phyloP scores from a whole-genome alignment of 1,140 invertebrate genomes.

The Globodera rostochiensis region DNA sequence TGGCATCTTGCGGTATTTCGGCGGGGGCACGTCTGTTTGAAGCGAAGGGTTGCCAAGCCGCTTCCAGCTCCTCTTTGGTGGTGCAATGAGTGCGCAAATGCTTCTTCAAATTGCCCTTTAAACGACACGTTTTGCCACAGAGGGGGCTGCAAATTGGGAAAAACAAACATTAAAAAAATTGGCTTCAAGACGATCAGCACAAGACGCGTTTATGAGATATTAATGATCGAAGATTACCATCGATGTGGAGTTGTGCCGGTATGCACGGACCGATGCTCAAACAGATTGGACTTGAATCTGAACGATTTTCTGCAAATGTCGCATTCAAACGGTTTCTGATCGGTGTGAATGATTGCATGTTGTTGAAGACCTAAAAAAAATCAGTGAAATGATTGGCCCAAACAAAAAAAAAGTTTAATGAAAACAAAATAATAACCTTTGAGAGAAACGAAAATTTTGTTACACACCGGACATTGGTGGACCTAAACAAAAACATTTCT shows the following conservation, averaged over 20 bases:
- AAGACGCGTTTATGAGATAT: neutral
- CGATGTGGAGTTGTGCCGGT: slow-evolving; percentile 56
- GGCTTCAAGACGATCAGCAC: too few species aligned
- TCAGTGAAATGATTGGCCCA: neutral
- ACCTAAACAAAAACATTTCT: slow-evolving; percentile 45
- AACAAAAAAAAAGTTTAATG: neutral
- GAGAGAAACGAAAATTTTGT: slow-evolving; percentile 65
- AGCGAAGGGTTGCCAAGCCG: slow-evolving; percentile 63
- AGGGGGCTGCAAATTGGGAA: slow-evolving; percentile 41
- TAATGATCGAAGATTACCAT: slow-evolving; percentile 30
- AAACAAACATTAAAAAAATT: neutral
- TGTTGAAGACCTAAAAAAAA: slow-evolving; percentile 57
- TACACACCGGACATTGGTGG: slow-evolving; percentile 63
- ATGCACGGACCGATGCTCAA: slow-evolving; percentile 65
- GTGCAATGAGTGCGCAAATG: slow-evolving; percentile 62
- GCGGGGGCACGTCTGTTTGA: slow-evolving; percentile 64
- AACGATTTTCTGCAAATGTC: slow-evolving; percentile 65
- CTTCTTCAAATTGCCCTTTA: slow-evolving; percentile 60
- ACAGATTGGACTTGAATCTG: slow-evolving; percentile 66
- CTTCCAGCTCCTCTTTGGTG: slow-evolving; percentile 63
- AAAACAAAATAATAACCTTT: slow-evolving; percentile 55
- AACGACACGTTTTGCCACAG: slow-evolving; percentile 60
- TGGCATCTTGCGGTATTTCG: slow-evolving; percentile 63
- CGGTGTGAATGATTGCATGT: slow-evolving; percentile 70
- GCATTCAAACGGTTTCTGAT: slow-evolving; percentile 68